Base-by-base conservation (phyloP, 2,888 invertebrate species). In the Dysmachus trigonus region DNA sequence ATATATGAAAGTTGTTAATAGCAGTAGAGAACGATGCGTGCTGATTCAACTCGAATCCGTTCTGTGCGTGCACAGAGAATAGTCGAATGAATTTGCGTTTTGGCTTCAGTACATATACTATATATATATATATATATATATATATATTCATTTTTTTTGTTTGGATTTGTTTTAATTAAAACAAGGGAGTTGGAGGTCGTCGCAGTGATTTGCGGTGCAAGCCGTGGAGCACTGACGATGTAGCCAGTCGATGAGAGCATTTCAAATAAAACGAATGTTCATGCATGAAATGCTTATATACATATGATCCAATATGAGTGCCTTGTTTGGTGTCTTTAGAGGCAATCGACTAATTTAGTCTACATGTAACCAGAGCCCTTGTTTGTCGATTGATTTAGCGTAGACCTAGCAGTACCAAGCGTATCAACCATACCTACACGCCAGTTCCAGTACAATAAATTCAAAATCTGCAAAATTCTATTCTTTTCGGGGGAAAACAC, bases 51-150 rank as follows among this genome's bases (percentile, higher is more conserved):
- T 81, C 79, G 38, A 73, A 41, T 27, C 74, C 73, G 76, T 85
- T 86, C 87, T 82, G 82, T 82, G 87, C 85, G 74, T 86, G 82
- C 82, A 74, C 35, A 33, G 62, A 62, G 81, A 72, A 85, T 74
- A 87, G 85, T 86, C 87, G 83, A 85, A 87, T 87, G 86, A 87
- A 87, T 87, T 87, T 87, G 87, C 87, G 87, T 87, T 87, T 87
- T 47, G 87, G 87, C 85, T 87, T 87, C 77, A 83, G 79, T 83
- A 41, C 15, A 41, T 41, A 41, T 41, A 41, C n/a, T 41, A 13
- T 15, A 15, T 41, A 2, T 38, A 13, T 38, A 13, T 86, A 41
- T 41, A 41, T 41, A 41, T 41, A 41, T 41, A 13, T 15, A 15
- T 41, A 2, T 38, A 13, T 38, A 13, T 86, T 86, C 81, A 51